Base-by-base conservation (phyloP, 2,888 invertebrate species). In the Gonocerus acuteangulatus region DNA sequence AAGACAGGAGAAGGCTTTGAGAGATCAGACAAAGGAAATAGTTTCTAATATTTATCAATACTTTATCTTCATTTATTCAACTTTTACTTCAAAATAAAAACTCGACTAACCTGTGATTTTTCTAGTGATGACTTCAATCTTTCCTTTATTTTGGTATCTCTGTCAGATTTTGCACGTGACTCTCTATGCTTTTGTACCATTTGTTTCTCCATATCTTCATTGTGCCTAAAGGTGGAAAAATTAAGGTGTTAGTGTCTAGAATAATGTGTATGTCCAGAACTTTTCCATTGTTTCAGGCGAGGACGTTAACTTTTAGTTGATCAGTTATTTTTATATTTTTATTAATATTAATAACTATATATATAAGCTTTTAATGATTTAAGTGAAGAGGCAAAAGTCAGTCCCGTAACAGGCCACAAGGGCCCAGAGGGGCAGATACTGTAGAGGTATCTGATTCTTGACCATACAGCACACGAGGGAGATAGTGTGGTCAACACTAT, bases 141-240 rank as follows among this genome's bases (percentile, higher is more conserved):
- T n/a, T 66, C 67, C 59, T 68, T 67, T 16, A 62, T 77, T 39
- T 79, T 78, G 52, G 76, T 78, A 67, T 76, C 76, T 67, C 79
- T 79, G 48, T 76, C 72, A 32, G 67, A 70, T 57, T 74, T 76
- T 1, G 70, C 69, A 9, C 86, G 77, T 2, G 77, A 76, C 64
- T 85, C 83, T 1, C 83, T 79, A 68, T 88, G 86, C 62, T 79
- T 80, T 70, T 86, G 86, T 1, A 85, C 75, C 78, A 91, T 80
- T 51, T 82, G 78, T 69, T 86, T 87, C 71, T 89, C 89, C 90
- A 91, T 91, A 62, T 86, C 84, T 65, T 82, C 79, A 69, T 89
- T 90, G 72, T 91, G 91, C 70, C 87, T 87, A 69, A 44, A 70
- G 67, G 49, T 67, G 67, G 60, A 52, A 21, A 54, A 3, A 39